These are phyloP conservation scores for Anthrax anthrax DNA, from an alignment of 2,888 invertebrate genomes.

Conservation along the genomic window DNA sequence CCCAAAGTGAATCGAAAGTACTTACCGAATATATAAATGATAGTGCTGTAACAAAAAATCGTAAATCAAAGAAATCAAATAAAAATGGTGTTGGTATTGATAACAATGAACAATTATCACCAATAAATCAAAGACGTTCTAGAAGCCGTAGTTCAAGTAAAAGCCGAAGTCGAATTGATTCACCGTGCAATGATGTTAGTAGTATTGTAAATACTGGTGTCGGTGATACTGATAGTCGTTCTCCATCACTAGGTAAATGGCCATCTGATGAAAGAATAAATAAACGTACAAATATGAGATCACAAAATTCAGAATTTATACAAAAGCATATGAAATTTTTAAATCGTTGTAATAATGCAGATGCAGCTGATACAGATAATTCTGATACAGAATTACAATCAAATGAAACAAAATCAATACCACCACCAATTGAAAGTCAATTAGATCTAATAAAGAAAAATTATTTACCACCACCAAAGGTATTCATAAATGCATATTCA, in stretches of 20 bases:
- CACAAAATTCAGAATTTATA: constrained; percentile 48
- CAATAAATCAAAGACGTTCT: constrained; percentile 14
- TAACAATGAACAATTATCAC: constrained; percentile 1
- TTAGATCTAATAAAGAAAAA: constrained; percentile 1
- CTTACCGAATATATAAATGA: constrained; percentile 43
- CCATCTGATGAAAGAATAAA: constrained; percentile 9
- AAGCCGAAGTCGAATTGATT: constrained; percentile 5
- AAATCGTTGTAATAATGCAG: constrained; percentile 36
- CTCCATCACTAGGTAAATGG: constrained; percentile 2
- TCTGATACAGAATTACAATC: constrained; percentile 24
- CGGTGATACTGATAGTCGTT: constrained; percentile 6
- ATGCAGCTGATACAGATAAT: constrained; percentile 14
- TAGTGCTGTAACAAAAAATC: constrained; percentile 36
- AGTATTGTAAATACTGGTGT: background rate
- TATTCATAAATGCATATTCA: background rate
- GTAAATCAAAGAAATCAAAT: constrained; percentile 22
- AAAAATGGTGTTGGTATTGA: constrained; percentile 9
- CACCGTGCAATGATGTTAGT: background rate
- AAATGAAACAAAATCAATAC: constrained; percentile 13
- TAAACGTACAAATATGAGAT: constrained; percentile 41
- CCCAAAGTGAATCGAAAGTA: constrained; percentile 54
- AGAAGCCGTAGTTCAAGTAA: constrained; percentile 25
- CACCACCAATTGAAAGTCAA: constrained; percentile 5
- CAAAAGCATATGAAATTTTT: constrained; percentile 46
- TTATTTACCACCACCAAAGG: constrained; percentile 11